Conservation (phyloP, 2,888 invertebrate genomes). For the Lochmaea capreae region DNA sequence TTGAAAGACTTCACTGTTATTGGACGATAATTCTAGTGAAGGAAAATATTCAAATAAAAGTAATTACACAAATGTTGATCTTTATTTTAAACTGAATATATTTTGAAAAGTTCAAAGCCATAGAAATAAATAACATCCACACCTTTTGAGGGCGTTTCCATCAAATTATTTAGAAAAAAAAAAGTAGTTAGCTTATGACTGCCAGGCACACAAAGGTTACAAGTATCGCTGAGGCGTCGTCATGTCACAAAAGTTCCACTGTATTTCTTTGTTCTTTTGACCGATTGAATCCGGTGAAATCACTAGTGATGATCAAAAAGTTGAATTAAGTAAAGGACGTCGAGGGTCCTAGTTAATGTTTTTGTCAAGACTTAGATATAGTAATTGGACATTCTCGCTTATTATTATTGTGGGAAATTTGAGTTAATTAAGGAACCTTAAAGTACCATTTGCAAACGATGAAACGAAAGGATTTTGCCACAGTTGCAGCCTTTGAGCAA, state of each 20-base stretch:
- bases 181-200: neutral
- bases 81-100: neutral
- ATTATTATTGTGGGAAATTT: constrained; percentile 33
- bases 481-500: neutral
- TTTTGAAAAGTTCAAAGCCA: neutral
- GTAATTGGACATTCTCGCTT: constrained; percentile 30
- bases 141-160: neutral
- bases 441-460: constrained; percentile 1
- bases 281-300: constrained; percentile 55
- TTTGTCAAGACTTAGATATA: constrained; percentile 39
- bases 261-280: constrained; percentile 27
- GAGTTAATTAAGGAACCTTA: constrained; percentile 25
- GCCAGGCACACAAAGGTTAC: neutral
- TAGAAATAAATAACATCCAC: neutral
- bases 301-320: too few relatives aligned
- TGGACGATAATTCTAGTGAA: too few relatives aligned
- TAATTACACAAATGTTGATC: too few relatives aligned
- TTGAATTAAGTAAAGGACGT: neutral
- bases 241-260: neutral
- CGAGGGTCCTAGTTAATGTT: too few relatives aligned
- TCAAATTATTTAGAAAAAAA: neutral
- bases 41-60: too few relatives aligned
- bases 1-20: too few relatives aligned
- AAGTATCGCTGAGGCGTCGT: neutral
- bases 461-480: neutral